These are phyloP conservation scores for Buathra laborator DNA, from an alignment of 2,888 invertebrate species.

Conservation along the genomic window DNA sequence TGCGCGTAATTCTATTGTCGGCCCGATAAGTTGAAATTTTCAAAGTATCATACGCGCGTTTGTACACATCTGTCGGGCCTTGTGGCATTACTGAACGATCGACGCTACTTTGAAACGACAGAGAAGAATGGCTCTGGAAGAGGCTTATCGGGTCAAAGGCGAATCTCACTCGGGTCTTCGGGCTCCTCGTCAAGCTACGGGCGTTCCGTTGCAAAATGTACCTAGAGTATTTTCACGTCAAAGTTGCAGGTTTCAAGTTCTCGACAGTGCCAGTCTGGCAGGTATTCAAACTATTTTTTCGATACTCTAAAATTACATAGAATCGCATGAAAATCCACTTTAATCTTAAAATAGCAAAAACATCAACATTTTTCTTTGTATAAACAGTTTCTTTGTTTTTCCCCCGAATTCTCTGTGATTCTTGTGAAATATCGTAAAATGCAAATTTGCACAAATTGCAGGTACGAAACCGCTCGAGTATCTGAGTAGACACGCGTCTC, in stretches of 20 bases:
- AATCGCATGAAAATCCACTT: not conserved
- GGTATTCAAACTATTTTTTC: conserved; percentile 77
- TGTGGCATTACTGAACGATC: not conserved
- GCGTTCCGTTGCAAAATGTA: conserved; percentile 85
- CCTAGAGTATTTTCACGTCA: conserved; percentile 92
- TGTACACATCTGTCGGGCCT: too few relatives aligned
- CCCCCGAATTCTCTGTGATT: not conserved
- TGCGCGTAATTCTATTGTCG: not conserved
- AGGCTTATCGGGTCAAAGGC: conserved; percentile 88
- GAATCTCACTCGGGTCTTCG: conserved; percentile 81
- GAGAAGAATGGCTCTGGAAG: conserved; percentile 89
- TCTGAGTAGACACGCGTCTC: conserved; percentile 88
- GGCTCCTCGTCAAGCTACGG: conserved; percentile 72
- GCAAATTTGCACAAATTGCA: conserved; percentile 77
- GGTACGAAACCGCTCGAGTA: conserved; percentile 91
- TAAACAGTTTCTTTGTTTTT: not conserved
- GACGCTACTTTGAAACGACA: conserved; percentile 78
- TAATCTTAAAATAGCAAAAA: not conserved
- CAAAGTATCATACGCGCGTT: too few relatives aligned
- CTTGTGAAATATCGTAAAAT: not conserved
- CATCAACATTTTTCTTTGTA: too few relatives aligned
- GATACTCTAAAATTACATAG: not conserved
- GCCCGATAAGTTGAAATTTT: not conserved
- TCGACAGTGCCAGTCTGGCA: conserved; percentile 87
- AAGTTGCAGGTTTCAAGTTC: conserved; percentile 91